Conservation (phyloP, 2,888 invertebrate species). For the Drosophila testacea region DNA sequence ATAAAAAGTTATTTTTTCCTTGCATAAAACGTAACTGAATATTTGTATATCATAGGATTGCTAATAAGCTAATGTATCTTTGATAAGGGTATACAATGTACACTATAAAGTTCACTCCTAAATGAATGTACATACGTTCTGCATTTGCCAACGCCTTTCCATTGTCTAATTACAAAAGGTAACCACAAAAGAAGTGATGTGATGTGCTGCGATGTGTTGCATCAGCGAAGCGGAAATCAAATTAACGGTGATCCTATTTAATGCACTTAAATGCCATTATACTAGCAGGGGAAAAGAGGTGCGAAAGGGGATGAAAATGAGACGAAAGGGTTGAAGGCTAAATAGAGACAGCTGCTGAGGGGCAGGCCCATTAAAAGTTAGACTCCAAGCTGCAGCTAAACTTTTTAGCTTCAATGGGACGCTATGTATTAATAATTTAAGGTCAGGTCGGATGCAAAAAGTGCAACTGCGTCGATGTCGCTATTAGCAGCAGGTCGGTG, state of each 20-base stretch:
- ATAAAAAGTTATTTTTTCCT: no score
- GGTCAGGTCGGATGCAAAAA: slow-evolving; percentile 36
- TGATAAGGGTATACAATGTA: background rate
- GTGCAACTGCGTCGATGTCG: slow-evolving; percentile 29
- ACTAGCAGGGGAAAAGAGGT: slow-evolving; percentile 21
- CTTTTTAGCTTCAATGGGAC: slow-evolving; percentile 52
- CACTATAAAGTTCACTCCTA: background rate
- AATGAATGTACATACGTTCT: background rate
- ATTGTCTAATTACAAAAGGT: slow-evolving; percentile 63
- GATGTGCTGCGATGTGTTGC: slow-evolving; percentile 30
- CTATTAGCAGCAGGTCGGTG: background rate
- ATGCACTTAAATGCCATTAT: slow-evolving; percentile 42
- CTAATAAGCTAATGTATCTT: background rate
- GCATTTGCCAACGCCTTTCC: slow-evolving; percentile 14
- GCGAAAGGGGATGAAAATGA: background rate
- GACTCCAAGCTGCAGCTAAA: slow-evolving; percentile 41
- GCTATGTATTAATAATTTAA: slow-evolving; percentile 55
- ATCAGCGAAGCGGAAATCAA: slow-evolving; percentile 55
- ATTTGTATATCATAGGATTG: background rate
- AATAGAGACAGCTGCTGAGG: slow-evolving; percentile 29
- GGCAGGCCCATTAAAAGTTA: slow-evolving; percentile 56
- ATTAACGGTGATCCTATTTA: slow-evolving; percentile 52
- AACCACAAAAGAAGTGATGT: slow-evolving; percentile 53
- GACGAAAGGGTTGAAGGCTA: background rate
- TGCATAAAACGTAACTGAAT: no score